phyloP scores from a whole-genome alignment of 2,888 invertebrate genomes.

The Metopia argyrocephala region DNA sequence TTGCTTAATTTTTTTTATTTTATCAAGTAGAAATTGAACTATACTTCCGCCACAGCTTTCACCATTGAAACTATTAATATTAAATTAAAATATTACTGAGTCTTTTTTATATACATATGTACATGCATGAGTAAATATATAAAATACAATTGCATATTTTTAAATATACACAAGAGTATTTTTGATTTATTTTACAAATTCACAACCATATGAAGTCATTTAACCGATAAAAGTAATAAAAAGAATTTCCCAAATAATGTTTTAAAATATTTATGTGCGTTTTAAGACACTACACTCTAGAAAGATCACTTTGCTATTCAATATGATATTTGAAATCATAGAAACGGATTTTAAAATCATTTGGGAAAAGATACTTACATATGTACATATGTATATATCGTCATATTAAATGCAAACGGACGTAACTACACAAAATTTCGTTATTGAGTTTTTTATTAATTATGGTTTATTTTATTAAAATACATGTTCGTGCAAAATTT shows the following conservation, averaged over 20 bases:
- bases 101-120: no score
- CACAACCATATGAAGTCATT: slow-evolving; percentile 56
- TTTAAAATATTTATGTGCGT: slow-evolving; percentile 1
- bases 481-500: no score
- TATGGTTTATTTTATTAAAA: no score
- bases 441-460: no score
- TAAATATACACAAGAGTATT: neutral
- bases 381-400: no score
- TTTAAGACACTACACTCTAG: neutral
- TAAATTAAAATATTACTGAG: neutral
- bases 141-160: slow-evolving; percentile 2
- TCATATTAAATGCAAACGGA: no score
- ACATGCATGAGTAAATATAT: no score
- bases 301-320: neutral
- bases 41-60: neutral
- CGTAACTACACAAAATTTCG: no score
- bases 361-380: no score
- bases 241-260: slow-evolving; percentile 10
- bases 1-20: neutral
- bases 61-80: neutral
- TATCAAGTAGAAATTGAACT: neutral
- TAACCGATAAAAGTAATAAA: slow-evolving; percentile 44
- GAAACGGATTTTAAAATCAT: no score
- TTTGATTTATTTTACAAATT: slow-evolving; percentile 49
- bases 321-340: neutral